A percentile compares a stretch with the other conserved stretches of the same genome.
These are phyloP conservation scores for Hydrozoanthus gracilis DNA, from an alignment of 92 coral and sea anemone species.

Conservation along the genomic window DNA sequence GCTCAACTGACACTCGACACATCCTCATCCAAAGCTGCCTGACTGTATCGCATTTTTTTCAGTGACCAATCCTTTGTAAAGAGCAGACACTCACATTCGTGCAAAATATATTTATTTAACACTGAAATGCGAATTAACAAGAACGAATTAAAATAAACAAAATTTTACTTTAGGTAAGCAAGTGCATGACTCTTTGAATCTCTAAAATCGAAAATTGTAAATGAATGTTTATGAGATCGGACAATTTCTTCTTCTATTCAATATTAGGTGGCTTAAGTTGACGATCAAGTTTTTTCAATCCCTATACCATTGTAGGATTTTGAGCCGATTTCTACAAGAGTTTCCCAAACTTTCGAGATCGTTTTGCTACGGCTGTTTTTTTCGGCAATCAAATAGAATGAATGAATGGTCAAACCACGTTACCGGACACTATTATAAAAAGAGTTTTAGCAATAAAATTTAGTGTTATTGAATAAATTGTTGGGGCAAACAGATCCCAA, in stretches of 20 bases:
- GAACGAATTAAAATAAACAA: conserved; percentile 4
- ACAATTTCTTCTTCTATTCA: background rate
- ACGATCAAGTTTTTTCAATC: conserved; percentile 1
- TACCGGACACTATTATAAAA: background rate
- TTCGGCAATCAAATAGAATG: background rate
- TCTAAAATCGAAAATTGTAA: conserved; percentile 19
- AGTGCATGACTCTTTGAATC: conserved; percentile 11
- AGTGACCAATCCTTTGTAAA: conserved; percentile 22
- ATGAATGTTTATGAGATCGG: conserved; percentile 29
- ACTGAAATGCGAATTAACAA: conserved; percentile 24
- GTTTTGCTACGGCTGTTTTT: background rate
- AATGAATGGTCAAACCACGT: background rate
- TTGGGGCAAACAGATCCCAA: conserved; percentile 23
- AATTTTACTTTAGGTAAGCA: conserved; percentile 12
- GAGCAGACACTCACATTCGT: conserved; percentile 17
- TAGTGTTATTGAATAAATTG: conserved; percentile 31
- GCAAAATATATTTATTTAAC: conserved; percentile 38
- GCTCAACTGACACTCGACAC: background rate
- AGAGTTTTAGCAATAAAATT: conserved; percentile 21
- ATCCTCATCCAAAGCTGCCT: background rate
- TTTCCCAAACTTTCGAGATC: conserved; percentile 11
- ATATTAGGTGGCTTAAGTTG: background rate
- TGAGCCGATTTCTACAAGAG: conserved; percentile 7
- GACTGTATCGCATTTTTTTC: background rate
- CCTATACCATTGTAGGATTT: background rate